Conservation (phyloP, 2,113 vertebrate species). For the Morphnarchus princeps region DNA sequence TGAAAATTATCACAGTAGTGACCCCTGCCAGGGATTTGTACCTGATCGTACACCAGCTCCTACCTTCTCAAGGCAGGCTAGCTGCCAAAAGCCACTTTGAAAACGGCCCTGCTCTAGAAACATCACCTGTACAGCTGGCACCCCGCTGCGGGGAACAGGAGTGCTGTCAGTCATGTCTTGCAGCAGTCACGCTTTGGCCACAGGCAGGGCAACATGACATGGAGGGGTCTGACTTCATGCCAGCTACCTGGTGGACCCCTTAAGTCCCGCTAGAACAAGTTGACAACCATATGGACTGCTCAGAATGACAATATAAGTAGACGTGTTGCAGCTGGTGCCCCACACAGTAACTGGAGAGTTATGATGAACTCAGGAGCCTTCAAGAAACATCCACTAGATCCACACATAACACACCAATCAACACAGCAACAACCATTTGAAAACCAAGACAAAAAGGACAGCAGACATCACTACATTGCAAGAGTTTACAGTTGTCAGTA, state of each 20-base stretch:
- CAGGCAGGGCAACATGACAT: background rate
- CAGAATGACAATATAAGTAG: background rate
- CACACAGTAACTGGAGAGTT: background rate
- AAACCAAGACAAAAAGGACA: background rate
- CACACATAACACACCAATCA: background rate
- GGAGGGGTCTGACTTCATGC: background rate
- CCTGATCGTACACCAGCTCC: background rate
- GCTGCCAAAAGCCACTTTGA: background rate
- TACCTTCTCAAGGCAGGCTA: background rate
- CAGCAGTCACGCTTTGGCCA: background rate
- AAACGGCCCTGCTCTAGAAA: background rate
- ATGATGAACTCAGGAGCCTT: background rate
- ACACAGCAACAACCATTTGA: background rate
- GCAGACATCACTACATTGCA: background rate
- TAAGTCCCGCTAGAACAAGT: background rate
- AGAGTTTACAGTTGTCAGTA: background rate
- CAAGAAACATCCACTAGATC: background rate
- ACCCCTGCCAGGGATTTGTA: background rate
- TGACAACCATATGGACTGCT: fast-evolving
- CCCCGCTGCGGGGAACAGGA: background rate
- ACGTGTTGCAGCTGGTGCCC: background rate
- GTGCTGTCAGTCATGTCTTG: background rate
- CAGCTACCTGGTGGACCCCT: background rate
- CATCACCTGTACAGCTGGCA: background rate
- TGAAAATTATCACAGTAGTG: background rate